Evolutionary conservation across 2,113 vertebrate species (phyloP), one percentile per base, ranked within the genome.

Genomic region (Oceanites oceanicus): DNA sequence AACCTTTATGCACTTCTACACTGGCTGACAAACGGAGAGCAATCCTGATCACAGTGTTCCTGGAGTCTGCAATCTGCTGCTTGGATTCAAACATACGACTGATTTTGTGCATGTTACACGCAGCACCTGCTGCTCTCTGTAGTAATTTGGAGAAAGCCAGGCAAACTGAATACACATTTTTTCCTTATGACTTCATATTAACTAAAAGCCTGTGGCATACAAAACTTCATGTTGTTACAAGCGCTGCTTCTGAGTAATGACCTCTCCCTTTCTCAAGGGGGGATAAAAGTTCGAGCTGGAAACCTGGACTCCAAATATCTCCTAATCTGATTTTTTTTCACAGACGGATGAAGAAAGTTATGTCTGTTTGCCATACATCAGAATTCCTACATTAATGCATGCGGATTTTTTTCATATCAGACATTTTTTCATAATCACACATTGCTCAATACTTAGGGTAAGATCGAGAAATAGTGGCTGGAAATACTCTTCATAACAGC

Each of bases 151-250:
- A 92, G 80, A 88, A 78, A 96, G 93, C 68, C 53, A 93, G 86
- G 74, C 47, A 85, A 74, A 79, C 67, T 65, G 58, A 94, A 90
- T 47, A 30, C n/a, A 75, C 90, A 97, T 97, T 97, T 95, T 96
- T 97, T 95, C 93, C 83, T 94, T 16, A 11, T 98, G 95, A 97
- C 70, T 96, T 97, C 96, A 97, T 78, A 36, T 71, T 59, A 93
- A 92, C 61, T 90, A 83, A 94, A 96, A 96, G 52, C 67, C 42
- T 81, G 40, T 67, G 65, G 83, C 79, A 94, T 36, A 47, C 75
- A 95, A 88, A 96, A 95, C 76, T 96, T 81, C 44, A 73, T 61
- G 87, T 65, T 92, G 62, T 86, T 85, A 67, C 88, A 74, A 97
- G 76, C 7, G 5, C 36, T 87, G 92, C 77, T 96, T 92, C 93